Percentiles rank a stretch among this genome's conserved stretches.
phyloP scores from a whole-genome alignment of 2,113 vertebrate species.

The Nesoenas mayeri region DNA sequence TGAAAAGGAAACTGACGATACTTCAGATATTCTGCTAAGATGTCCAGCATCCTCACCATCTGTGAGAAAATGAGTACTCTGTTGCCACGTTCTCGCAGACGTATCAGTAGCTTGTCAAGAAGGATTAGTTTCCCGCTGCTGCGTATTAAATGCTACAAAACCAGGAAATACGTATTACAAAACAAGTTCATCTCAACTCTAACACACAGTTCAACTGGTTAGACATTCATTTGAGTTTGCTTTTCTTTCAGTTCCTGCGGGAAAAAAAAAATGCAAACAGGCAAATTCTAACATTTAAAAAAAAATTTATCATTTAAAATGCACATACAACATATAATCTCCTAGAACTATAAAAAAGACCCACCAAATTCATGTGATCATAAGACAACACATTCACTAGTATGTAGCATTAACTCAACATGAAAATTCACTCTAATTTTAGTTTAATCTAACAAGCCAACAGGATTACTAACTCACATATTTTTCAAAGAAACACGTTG shows the following conservation, averaged over 20 bases:
- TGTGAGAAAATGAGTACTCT: constrained; percentile 98
- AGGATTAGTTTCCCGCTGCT: constrained; percentile 97
- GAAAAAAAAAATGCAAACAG: neutral
- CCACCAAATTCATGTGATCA: neutral
- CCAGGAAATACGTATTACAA: neutral
- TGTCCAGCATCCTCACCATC: constrained; percentile 99
- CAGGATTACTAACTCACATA: neutral
- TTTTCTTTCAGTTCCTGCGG: neutral
- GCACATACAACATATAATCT: neutral
- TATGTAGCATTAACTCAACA: neutral
- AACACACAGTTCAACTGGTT: neutral
- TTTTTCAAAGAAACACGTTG: neutral
- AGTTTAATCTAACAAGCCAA: neutral
- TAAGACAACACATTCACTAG: neutral
- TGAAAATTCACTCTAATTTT: neutral
- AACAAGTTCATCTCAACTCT: neutral
- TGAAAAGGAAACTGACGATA: constrained; percentile 95
- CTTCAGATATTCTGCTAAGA: constrained; percentile 95
- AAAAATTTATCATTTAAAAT: neutral
- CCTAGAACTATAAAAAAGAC: too few relatives aligned
- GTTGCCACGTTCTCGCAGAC: constrained; percentile 93
- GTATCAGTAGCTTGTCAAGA: constrained; percentile 94
- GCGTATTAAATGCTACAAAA: constrained; percentile 89
- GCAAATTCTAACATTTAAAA: neutral
- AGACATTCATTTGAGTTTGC: neutral